These are phyloP conservation scores for Corynorhinus townsendii DNA, from an alignment of 2,113 vertebrate genomes.

Conservation along the genomic window DNA sequence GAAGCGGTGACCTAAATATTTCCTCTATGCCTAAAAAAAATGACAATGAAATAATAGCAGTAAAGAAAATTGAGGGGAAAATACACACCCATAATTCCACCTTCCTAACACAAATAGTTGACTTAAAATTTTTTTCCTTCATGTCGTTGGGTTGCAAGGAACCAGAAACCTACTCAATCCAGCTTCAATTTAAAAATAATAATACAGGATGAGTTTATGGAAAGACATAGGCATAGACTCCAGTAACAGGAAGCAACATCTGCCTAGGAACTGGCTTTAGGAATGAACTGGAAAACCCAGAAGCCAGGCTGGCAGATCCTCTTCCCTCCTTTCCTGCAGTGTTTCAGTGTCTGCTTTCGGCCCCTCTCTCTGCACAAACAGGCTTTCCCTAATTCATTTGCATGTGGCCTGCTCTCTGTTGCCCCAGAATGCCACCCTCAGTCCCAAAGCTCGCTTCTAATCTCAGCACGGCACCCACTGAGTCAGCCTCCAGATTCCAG, in stretches of 20 bases:
- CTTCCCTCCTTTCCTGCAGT: not conserved
- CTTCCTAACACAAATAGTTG: not conserved
- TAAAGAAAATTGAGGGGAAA: not conserved
- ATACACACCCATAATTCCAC: not conserved
- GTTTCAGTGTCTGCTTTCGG: not conserved
- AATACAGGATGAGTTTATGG: not conserved
- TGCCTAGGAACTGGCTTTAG: not conserved
- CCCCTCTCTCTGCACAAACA: not conserved
- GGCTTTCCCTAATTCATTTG: not conserved
- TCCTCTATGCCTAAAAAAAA: not conserved
- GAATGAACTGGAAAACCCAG: not conserved
- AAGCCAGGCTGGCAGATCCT: not conserved
- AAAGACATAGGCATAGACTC: not conserved
- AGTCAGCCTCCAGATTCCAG: not conserved
- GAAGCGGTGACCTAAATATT: slow-evolving; percentile 38
- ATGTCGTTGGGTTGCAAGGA: not conserved
- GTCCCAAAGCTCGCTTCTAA: not conserved
- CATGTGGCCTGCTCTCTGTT: not conserved
- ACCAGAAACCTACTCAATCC: not conserved
- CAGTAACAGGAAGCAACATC: not conserved
- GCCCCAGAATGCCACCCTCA: not conserved
- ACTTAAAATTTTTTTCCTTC: not conserved
- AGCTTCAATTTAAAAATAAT: not conserved
- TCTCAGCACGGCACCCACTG: not conserved
- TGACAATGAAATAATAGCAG: not conserved